A percentile compares a stretch with the other conserved stretches of the same genome.
These are phyloP conservation scores for Acrossocheilus wenchowensis DNA, from an alignment of 2,797 vertebrate genomes.

Conservation along the genomic window DNA sequence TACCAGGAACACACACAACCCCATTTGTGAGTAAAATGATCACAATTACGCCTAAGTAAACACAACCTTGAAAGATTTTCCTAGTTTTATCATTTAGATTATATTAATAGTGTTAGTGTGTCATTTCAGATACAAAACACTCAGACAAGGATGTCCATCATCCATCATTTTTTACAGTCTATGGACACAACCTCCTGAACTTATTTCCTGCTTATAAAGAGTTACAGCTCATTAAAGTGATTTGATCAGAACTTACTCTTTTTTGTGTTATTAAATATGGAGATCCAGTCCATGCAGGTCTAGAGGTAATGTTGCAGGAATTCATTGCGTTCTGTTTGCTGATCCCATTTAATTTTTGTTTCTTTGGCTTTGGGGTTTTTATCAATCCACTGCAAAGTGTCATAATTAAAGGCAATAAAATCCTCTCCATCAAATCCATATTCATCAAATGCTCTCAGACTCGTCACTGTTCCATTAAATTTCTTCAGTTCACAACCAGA, in stretches of 20 bases:
- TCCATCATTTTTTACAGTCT: too few relatives aligned
- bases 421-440: neutral
- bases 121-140: too few relatives aligned
- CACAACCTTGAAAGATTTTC: too few relatives aligned
- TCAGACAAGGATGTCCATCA: too few relatives aligned
- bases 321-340: accelerated
- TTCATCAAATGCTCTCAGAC: neutral
- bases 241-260: neutral
- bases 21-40: too few relatives aligned
- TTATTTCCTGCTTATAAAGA: too few relatives aligned
- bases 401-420: neutral
- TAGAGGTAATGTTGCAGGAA: accelerated
- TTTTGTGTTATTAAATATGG: accelerated
- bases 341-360: neutral
- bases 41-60: too few relatives aligned
- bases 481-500: neutral
- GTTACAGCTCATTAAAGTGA: neutral
- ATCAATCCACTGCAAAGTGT: neutral
- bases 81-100: too few relatives aligned
- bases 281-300: neutral
- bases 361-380: neutral
- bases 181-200: too few relatives aligned
- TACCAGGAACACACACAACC: too few relatives aligned
- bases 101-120: too few relatives aligned
- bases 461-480: neutral